These are phyloP conservation scores for Rhyacichthys aspro DNA, from an alignment of 2,797 vertebrate genomes.

Conservation along the genomic window DNA sequence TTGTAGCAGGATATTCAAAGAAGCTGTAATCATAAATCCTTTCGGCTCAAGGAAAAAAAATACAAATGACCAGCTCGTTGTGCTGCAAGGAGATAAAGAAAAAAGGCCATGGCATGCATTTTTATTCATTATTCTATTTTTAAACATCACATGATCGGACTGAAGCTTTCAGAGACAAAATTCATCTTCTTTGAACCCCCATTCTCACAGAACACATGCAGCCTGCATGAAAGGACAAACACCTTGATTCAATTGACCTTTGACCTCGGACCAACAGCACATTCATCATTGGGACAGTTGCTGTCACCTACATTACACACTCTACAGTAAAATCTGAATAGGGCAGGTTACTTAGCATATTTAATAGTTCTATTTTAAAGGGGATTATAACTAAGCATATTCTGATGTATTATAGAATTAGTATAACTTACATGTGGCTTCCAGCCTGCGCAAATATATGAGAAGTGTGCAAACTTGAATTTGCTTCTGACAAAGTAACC, in stretches of 20 bases:
- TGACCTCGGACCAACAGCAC: constrained; percentile 7
- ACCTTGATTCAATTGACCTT: constrained; percentile 5
- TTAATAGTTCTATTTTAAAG: background rate
- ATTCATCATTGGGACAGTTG: constrained; percentile 18
- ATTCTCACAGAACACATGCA: background rate
- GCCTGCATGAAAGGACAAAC: background rate
- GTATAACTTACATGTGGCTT: too few species aligned
- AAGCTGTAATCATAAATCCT: background rate
- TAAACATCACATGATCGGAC: constrained; percentile 61
- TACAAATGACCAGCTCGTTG: background rate
- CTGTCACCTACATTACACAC: constrained; percentile 1
- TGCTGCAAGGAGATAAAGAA: background rate
- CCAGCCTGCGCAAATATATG: too few species aligned
- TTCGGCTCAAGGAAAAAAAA: background rate
- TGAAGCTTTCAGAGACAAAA: constrained; percentile 42
- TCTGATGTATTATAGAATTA: background rate
- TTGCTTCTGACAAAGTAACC: too few species aligned
- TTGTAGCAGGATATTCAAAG: too few species aligned
- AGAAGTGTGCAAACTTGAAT: too few species aligned
- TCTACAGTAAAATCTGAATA: background rate
- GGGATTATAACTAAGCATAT: background rate
- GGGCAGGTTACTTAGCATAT: background rate
- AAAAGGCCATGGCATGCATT: constrained; percentile 7
- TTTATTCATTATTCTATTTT: constrained; percentile 60
- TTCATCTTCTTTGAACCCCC: constrained; percentile 45